Base-by-base conservation (phyloP, 2,888 invertebrate species). In the Heterodera filipjevi region DNA sequence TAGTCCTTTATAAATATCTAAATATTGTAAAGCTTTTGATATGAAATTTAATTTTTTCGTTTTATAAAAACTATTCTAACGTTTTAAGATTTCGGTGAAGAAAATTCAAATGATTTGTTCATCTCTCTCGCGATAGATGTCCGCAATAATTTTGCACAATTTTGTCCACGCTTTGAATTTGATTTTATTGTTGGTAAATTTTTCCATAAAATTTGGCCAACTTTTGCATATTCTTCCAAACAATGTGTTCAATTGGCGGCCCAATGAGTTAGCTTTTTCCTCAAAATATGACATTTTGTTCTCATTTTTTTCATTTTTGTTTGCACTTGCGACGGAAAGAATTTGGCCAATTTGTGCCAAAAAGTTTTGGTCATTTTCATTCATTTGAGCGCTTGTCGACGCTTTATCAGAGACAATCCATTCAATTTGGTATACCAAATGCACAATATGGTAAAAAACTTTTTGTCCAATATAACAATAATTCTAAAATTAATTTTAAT, bases 291-390 rank as follows among this genome's bases (percentile, higher is more conserved):
- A 59, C 2, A 27, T 59, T 10, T n/a, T n/a, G 16, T 8, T 12
- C 16, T 49, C 0, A 14, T 14, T 14, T 3, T 27, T 27, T 2
- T 27, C 27, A 27, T 27, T 59, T 59, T 59, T 59, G 27, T 59
- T 59, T 27, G 59, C 59, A 5, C 59, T 59, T 59, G 59, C n/a
- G 12, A 59, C 27, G n/a, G 59, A 59, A 59, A 59, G 27, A 10
- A 59, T 10, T 59, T 59, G 59, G 27, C 59, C 59, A 59, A 59
- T 59, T 59, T 59, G 59, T 27, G 59, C 59, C 59, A 59, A 59
- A 59, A 59, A 59, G 12, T 59, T 59, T 59, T 59, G 59, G 27
- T 59, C 59, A 1, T 59, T 5, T 6, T 27, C 59, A 59, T 59
- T 59, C 27, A 59, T 59, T 59, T 59, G 59, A 10, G 39, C 39